phyloP scores from a whole-genome alignment of 2,888 invertebrate species.

The Mongoloraphidia duomilia region DNA sequence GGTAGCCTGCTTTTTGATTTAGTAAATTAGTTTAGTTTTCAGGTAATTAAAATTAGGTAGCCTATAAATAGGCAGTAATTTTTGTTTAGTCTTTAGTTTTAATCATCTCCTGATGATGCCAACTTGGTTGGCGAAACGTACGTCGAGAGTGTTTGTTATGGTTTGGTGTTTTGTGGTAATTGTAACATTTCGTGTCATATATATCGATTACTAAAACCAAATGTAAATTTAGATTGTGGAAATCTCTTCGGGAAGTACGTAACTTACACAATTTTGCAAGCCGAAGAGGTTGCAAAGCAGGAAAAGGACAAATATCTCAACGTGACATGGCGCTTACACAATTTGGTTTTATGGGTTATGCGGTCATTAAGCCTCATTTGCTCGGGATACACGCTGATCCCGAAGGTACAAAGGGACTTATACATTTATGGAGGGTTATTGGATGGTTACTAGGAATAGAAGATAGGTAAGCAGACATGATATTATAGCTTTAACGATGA shows the following conservation, averaged over 20 bases:
- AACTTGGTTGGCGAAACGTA: too few species aligned
- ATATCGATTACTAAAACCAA: not conserved
- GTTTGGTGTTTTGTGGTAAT: too few species aligned
- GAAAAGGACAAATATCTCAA: conserved; percentile 52
- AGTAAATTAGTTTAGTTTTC: too few species aligned
- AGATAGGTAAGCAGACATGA: conserved; percentile 41
- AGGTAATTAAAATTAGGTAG: too few species aligned
- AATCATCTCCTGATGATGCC: too few species aligned
- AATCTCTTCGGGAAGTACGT: conserved; percentile 50
- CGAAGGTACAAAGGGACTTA: conserved; percentile 56
- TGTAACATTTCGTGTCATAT: too few species aligned
- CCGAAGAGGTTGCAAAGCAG: conserved; percentile 30
- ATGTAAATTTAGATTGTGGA: conserved; percentile 40
- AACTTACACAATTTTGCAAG: conserved; percentile 51
- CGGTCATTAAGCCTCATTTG: conserved; percentile 43
- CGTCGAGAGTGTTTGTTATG: too few species aligned
- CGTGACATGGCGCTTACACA: conserved; percentile 75
- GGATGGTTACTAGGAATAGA: conserved; percentile 71
- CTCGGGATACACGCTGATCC: conserved; percentile 47
- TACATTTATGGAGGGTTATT: conserved; percentile 74
- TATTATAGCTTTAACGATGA: too few species aligned
- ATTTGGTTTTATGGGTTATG: conserved; percentile 73
- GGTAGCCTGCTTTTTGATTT: too few species aligned
- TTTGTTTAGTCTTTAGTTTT: too few species aligned
- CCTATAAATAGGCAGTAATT: too few species aligned